Percentiles rank a stretch among this genome's conserved stretches.
These are phyloP conservation scores for Folsomia manolachei DNA, from an alignment of 2,888 invertebrate species.

Conservation along the genomic window DNA sequence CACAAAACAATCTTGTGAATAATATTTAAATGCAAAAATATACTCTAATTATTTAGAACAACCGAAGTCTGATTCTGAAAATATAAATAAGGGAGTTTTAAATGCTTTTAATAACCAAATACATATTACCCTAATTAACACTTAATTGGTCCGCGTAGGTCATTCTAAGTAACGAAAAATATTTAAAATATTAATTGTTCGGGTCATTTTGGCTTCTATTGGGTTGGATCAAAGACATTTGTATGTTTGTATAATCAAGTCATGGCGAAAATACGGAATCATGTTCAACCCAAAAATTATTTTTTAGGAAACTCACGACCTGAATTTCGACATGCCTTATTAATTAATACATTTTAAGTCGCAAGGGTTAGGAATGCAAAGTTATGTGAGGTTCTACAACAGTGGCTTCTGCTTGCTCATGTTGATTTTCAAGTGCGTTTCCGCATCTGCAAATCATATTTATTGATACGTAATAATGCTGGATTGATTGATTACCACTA, in stretches of 20 bases:
- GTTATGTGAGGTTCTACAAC: too few species aligned
- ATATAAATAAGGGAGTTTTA: not conserved
- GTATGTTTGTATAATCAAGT: too few species aligned
- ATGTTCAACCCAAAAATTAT: too few species aligned
- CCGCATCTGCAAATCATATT: too few species aligned
- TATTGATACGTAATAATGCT: too few species aligned
- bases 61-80: not conserved
- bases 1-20: not conserved
- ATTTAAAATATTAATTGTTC: not conserved
- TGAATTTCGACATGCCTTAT: not conserved
- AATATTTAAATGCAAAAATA: not conserved
- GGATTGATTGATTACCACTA: too few species aligned
- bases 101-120: not conserved
- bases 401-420: too few species aligned
- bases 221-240: not conserved
- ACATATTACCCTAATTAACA: not conserved
- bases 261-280: too few species aligned
- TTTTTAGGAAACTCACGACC: too few species aligned
- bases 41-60: not conserved
- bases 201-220: not conserved
- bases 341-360: not conserved
- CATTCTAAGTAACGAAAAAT: not conserved
- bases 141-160: not conserved
- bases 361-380: not conserved
- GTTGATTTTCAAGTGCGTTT: too few species aligned